A percentile compares a stretch with the other conserved stretches of the same genome.
Evolutionary conservation across 2,888 invertebrate species (phyloP).

Genomic region (Trachelus tabidus): DNA sequence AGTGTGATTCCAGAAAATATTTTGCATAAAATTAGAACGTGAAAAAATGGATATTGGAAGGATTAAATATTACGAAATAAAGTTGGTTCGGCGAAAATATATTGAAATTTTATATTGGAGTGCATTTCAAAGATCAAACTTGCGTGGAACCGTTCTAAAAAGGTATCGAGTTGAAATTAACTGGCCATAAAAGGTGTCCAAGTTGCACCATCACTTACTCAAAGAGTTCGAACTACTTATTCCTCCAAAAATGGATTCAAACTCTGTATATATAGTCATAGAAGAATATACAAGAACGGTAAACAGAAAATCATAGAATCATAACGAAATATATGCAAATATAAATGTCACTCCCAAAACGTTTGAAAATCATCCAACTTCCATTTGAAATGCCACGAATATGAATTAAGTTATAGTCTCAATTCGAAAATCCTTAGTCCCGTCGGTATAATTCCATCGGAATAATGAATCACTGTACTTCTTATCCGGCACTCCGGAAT

Average conservation of each 20-base stretch:
- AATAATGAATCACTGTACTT: background rate
- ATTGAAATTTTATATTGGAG: background rate
- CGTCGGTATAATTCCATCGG: background rate
- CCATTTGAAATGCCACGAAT: background rate
- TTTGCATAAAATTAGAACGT: background rate
- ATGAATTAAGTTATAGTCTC: background rate
- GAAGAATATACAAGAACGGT: background rate
- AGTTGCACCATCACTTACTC: background rate
- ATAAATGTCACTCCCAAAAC: background rate
- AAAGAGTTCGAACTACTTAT: background rate
- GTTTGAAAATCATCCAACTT: background rate
- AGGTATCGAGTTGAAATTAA: background rate
- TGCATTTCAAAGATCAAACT: background rate
- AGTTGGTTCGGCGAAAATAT: background rate
- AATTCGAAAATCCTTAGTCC: background rate
- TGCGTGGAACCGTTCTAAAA: background rate
- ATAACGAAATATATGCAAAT: background rate
- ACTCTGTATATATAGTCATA: background rate
- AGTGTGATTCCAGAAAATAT: background rate
- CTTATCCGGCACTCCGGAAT: background rate
- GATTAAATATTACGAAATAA: background rate
- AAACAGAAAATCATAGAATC: background rate
- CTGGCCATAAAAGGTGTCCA: background rate
- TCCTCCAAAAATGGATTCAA: background rate
- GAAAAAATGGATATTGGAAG: background rate